Base-by-base conservation (phyloP, 1,140 invertebrate species). In the Melanaphis sacchari region DNA sequence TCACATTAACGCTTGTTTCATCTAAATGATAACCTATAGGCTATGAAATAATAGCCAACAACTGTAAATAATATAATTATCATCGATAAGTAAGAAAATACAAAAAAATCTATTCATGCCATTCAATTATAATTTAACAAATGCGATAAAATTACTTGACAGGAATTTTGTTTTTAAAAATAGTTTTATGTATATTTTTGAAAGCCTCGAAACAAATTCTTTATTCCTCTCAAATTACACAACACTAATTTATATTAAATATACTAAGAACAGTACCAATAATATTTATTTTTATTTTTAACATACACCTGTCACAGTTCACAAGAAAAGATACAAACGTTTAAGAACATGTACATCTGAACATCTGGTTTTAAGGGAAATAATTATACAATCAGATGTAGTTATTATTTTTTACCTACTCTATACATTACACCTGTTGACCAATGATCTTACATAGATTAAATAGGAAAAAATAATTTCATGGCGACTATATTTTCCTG, bases 201-300 rank as follows among this genome's bases (percentile, higher is more conserved):
- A n/a, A 76, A 41, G 26, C 41, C 40, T 84, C 40, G 9, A 26
- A 40, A 40, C 40, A 9, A 84, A 26, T 41, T 84, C 3, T 85
- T 43, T 85, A 0, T 31, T 26, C 11, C 7, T 24, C 59, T 36
- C 82, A 38, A 87, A 87, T 43, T 84, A 84, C 15, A 81, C 36
- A 31, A n/a, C 5, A 31, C 5, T 85, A 24, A 41, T 31, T 85
- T 43, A 85, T 85, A 85, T 43, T 43, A 43, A 84, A 31, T 40
- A 84, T 41, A 84, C 49, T n/a, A 66, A 66, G 9, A 66, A 66
- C 59, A n/a, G 22, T 46, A 46, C 31, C 21, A 7, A 22, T 49
- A n/a, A 84, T 46, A 38, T 54, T 90, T 59, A 90, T 90, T 90
- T 66, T 90, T n/a, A 66, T 59, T 90, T 43, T 66, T 90, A 66